Evolutionary conservation across 1,140 invertebrate genomes (phyloP).

Genomic region (Drosophila sechellia): DNA sequence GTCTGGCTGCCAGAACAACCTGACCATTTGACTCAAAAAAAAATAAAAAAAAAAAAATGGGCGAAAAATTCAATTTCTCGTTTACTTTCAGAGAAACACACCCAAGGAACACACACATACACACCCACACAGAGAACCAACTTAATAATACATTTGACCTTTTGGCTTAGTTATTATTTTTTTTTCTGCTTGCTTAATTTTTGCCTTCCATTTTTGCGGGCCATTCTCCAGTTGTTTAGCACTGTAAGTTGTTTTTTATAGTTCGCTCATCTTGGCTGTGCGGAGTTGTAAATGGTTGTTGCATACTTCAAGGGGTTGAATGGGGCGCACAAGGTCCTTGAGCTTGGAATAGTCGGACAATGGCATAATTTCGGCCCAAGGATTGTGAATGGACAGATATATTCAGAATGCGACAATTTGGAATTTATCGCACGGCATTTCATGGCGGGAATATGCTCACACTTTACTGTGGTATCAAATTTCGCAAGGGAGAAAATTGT

Average conservation of each 20-base stretch:
- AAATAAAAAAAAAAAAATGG: neutral
- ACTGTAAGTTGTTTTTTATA: slow-evolving; percentile 42
- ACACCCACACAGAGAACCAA: slow-evolving; percentile 5
- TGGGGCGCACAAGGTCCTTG: neutral
- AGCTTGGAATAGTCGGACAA: neutral
- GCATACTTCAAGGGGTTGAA: slow-evolving; percentile 13
- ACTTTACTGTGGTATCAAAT: too few relatives aligned
- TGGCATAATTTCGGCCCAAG: neutral
- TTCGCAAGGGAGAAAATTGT: too few relatives aligned
- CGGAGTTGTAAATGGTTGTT: slow-evolving; percentile 40
- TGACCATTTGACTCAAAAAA: slow-evolving; percentile 59
- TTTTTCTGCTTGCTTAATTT: slow-evolving; percentile 9
- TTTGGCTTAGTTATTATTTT: slow-evolving; percentile 67
- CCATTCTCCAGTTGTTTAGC: slow-evolving; percentile 31
- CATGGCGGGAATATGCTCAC: too few relatives aligned
- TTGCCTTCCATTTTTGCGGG: neutral
- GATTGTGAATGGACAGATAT: neutral
- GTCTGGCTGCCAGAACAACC: slow-evolving; percentile 15
- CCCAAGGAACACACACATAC: slow-evolving; percentile 31
- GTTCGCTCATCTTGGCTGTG: slow-evolving; percentile 22
- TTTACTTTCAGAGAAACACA: slow-evolving; percentile 41
- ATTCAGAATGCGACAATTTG: neutral
- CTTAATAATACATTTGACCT: slow-evolving; percentile 79
- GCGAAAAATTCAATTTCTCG: slow-evolving; percentile 28
- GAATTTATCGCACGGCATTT: too few relatives aligned